Percentiles rank a stretch among this genome's conserved stretches.
Conservation (phyloP, 2,113 vertebrate species). For the Leucosticte australis region DNA sequence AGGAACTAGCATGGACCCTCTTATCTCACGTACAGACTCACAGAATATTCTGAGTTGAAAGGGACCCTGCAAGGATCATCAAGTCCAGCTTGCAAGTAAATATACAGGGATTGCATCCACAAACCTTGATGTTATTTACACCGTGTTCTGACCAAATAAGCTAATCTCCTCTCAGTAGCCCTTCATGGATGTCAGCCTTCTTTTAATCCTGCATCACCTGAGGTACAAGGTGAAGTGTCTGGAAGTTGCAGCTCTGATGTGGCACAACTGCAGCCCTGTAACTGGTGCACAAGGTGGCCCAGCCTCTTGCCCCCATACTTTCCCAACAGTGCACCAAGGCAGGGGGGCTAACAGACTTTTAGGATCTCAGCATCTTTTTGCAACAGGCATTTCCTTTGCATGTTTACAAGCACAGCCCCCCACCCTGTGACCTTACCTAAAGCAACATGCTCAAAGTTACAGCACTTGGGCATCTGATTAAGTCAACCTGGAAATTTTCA, state of each 20-base stretch:
- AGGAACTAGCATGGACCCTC: not conserved
- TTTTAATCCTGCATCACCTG: not conserved
- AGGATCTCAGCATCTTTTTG: not conserved
- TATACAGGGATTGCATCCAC: not conserved
- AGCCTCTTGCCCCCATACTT: not conserved
- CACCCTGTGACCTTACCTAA: not conserved
- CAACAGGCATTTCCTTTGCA: not conserved
- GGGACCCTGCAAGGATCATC: not conserved
- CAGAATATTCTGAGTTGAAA: not conserved
- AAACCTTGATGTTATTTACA: not conserved
- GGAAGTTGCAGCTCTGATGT: not conserved
- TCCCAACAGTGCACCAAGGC: not conserved
- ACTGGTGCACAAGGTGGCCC: not conserved
- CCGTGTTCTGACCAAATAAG: not conserved
- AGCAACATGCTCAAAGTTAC: not conserved
- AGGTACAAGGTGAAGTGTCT: not conserved
- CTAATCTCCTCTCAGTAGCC: not conserved
- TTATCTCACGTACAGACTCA: not conserved
- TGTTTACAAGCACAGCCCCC: not conserved
- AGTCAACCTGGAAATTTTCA: not conserved
- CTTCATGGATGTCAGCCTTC: not conserved
- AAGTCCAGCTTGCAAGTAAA: not conserved
- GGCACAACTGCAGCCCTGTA: not conserved
- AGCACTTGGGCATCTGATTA: not conserved
- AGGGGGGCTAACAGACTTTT: not conserved